A percentile compares a stretch with the other conserved stretches of the same genome.
These are phyloP conservation scores for Zaprionus gabonicus DNA, from an alignment of 1,140 invertebrate genomes.

Conservation along the genomic window DNA sequence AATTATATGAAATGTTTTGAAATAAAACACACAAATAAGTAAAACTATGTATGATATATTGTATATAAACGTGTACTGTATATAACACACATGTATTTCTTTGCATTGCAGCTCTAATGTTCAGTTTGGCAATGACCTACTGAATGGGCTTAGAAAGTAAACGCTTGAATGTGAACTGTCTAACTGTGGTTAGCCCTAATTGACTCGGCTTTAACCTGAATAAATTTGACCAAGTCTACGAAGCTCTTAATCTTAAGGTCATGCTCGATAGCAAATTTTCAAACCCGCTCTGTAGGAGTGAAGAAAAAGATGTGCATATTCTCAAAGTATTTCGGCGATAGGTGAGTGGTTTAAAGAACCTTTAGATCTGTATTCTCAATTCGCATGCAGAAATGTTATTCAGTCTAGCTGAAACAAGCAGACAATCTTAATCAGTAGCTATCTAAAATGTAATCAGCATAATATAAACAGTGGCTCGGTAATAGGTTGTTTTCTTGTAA, in stretches of 20 bases:
- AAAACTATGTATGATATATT: constrained; percentile 17
- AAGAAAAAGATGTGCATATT: neutral
- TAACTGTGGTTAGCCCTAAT: neutral
- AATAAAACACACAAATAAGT: constrained; percentile 42
- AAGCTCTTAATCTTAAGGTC: no score
- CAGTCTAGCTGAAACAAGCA: neutral
- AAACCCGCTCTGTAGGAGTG: no score
- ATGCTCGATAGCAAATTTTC: no score
- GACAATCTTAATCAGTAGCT: neutral
- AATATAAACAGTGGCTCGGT: neutral
- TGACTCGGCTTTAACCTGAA: neutral
- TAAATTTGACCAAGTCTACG: neutral
- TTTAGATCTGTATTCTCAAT: neutral
- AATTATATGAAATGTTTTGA: constrained; percentile 47
- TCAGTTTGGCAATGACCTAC: neutral
- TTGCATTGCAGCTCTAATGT: neutral
- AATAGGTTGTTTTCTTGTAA: neutral
- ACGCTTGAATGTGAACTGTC: neutral
- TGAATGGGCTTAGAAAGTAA: neutral
- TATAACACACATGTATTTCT: neutral
- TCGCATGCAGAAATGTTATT: neutral
- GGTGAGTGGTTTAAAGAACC: no score
- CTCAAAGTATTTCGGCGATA: neutral
- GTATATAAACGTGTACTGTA: neutral
- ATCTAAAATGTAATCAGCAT: neutral